These are phyloP conservation scores for Synergus japonicus DNA, from an alignment of 2,888 invertebrate species.

Conservation along the genomic window DNA sequence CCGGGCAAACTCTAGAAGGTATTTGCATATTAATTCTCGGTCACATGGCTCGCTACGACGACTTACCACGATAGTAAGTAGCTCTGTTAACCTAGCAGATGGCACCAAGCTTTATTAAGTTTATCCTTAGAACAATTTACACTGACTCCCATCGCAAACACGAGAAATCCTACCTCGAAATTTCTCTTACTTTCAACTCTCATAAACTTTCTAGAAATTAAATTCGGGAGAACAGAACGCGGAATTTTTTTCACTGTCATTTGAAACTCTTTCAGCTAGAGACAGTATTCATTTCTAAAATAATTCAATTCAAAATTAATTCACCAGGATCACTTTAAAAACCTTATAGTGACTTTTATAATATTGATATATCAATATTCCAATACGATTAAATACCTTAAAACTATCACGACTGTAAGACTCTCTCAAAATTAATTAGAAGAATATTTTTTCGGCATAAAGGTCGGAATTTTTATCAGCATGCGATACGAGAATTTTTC, in stretches of 20 bases:
- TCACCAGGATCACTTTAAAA: too few species aligned
- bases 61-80: slow-evolving; percentile 51
- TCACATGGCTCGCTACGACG: slow-evolving; percentile 55
- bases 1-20: slow-evolving; percentile 54
- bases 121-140: slow-evolving; percentile 40
- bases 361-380: too few species aligned
- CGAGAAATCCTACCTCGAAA: slow-evolving; percentile 13
- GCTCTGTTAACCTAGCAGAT: slow-evolving; percentile 53
- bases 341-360: too few species aligned
- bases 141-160: neutral
- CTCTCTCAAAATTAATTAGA: neutral
- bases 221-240: neutral
- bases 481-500: neutral
- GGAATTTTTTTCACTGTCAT: neutral
- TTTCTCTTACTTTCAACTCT: neutral
- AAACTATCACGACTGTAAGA: neutral
- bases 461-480: neutral
- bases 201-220: neutral
- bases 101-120: slow-evolving; percentile 45
- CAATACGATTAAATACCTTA: neutral
- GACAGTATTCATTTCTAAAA: neutral
- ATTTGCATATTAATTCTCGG: slow-evolving; percentile 68
- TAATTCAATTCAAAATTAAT: too few species aligned
- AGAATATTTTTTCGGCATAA: neutral
- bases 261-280: neutral